Conservation (phyloP, 2,888 invertebrate species). For the Drosophila suboccidentalis region DNA sequence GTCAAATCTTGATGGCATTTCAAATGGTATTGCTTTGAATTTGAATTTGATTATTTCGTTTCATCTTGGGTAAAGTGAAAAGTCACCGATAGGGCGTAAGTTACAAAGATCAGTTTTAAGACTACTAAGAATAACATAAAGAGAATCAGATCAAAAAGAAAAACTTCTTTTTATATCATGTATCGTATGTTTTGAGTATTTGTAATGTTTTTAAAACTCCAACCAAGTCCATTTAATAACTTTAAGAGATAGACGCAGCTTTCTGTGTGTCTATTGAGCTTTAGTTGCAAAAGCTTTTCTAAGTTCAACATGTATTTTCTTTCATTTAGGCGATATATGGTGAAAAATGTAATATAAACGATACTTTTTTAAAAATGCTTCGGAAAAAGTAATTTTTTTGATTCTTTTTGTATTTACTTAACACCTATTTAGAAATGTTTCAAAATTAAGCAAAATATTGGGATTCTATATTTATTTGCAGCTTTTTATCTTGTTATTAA, state of each 20-base stretch:
- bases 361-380: neutral
- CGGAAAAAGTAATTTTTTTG: no score
- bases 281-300: neutral
- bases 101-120: slow-evolving; percentile 25
- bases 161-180: neutral
- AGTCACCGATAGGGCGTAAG: neutral
- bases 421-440: no score
- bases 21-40: slow-evolving; percentile 65
- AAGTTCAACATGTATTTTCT: neutral
- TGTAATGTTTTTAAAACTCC: neutral
- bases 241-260: neutral
- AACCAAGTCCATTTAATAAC: neutral
- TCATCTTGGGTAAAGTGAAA: neutral
- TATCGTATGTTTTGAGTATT: neutral
- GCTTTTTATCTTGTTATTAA: no score
- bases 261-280: neutral
- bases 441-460: no score
- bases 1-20: slow-evolving; percentile 79
- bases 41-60: slow-evolving; percentile 39
- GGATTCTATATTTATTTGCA: no score
- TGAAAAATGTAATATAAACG: no score
- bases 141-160: neutral
- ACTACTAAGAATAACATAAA: slow-evolving; percentile 23
- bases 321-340: neutral
- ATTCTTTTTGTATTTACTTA: no score